Percentiles rank a stretch among this genome's conserved stretches.
Evolutionary conservation across 53 echinoderm and acorn worm genomes (phyloP).

Genomic region (Astropecten irregularis): DNA sequence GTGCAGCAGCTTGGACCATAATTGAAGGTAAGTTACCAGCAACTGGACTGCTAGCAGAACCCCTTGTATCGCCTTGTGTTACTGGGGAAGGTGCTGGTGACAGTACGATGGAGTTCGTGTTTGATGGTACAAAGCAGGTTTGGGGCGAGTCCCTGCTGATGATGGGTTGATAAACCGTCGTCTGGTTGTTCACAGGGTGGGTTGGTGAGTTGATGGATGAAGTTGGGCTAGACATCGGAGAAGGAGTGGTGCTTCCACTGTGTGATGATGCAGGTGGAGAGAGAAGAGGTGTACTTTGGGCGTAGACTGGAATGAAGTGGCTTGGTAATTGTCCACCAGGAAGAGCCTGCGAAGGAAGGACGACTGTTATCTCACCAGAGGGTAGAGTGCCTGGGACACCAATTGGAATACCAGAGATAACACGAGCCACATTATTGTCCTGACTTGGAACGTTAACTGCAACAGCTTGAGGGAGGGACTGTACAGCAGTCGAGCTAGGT

Average conservation of each 20-base stretch:
- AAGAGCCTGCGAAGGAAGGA: conserved; percentile 93
- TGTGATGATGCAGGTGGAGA: conserved; percentile 71
- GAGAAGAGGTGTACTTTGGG: conserved; percentile 84
- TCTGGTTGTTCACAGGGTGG: conserved; percentile 4
- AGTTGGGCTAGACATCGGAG: conserved; percentile 48
- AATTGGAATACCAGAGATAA: conserved; percentile 86
- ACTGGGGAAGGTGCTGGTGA: conserved; percentile 45
- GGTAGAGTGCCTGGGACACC: conserved; percentile 74
- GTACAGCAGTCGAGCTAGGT: conserved; percentile 19
- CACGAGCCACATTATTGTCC: conserved; percentile 62
- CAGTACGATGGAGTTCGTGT: conserved; percentile 15
- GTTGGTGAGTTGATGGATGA: conserved; percentile 44
- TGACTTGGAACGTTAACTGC: conserved; percentile 49
- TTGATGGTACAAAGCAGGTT: conserved; percentile 38
- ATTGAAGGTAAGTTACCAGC: conserved; percentile 12
- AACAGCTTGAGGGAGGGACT: conserved; percentile 32
- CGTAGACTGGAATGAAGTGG: conserved; percentile 98
- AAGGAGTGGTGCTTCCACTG: conserved; percentile 44
- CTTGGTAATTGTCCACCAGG: conserved; percentile 93
- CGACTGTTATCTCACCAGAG: conserved; percentile 87
- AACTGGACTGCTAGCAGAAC: conserved; percentile 24
- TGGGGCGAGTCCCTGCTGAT: conserved; percentile 22
- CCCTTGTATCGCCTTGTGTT: conserved; percentile 26
- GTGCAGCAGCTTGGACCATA: conserved; percentile 27
- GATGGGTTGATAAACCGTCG: conserved; percentile 13